Evolutionary conservation across 2,797 vertebrate species (phyloP), one percentile per base, ranked within the genome.

Genomic region (Lophius americanus): DNA sequence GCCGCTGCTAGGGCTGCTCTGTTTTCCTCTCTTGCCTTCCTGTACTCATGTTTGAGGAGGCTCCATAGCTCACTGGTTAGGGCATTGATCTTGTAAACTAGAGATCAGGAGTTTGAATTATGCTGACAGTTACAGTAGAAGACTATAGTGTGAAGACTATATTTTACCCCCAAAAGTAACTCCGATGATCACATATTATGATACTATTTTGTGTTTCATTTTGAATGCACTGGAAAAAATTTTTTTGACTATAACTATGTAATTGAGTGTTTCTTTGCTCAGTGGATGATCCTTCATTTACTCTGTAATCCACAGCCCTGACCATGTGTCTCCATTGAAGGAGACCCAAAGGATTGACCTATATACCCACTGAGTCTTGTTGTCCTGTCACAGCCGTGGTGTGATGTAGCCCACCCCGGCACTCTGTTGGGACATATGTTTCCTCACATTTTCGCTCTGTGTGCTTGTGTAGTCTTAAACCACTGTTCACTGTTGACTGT

Each of bases 211-310:
- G 23, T 56, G 42, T 63, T 23, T 69, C 1, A 57, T 48, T 62
- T 65, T 51, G 12, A 60, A 32, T 14, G 9, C 13, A 9, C 36
- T 36, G 69, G 5, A 36, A 49, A 11, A 32, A 46, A 53, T 61
- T 61, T 9, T 9, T 54, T 65, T 80, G 69, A 44, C 75, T 71
- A 43, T 75, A 59, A 11, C 43, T 44, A 5, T 78, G 60, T 48
- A 77, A 67, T 60, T 57, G 54, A 80, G 82, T 78, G 75, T 72
- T 80, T 85, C 82, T 84, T 23, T 79, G 79, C 83, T 85, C 76
- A 76, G 73, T 88, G 85, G 91, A 90, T 94, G 91, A 94, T 92
- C 91, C 92, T 92, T 93, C 83, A 93, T 91, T 93, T 93, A 91
- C 93, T 90, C 82, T 79, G 75, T 91, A 92, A 92, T 92, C 91